A percentile compares a stretch with the other conserved stretches of the same genome.
phyloP scores from a whole-genome alignment of 2,113 vertebrate genomes.

The Cnemophilus loriae region DNA sequence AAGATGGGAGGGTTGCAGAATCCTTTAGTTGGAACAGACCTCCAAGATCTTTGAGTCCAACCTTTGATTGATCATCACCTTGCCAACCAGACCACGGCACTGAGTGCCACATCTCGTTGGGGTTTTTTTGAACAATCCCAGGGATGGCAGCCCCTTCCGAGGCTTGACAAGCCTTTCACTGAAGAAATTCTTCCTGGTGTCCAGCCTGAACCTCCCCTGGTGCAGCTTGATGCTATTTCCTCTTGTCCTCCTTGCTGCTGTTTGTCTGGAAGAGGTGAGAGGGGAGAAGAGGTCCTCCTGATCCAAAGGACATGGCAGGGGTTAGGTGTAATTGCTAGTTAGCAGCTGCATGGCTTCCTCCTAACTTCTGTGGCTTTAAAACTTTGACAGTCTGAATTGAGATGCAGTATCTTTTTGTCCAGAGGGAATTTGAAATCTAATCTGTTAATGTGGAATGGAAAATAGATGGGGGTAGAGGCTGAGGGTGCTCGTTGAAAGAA shows the following conservation, averaged over 20 bases:
- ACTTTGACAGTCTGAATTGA: not conserved
- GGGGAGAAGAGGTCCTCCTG: not conserved
- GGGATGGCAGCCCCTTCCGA: not conserved
- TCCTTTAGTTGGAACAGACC: not conserved
- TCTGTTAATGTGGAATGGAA: not conserved
- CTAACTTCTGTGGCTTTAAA: not conserved
- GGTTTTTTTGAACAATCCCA: accelerated
- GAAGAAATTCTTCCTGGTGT: not conserved
- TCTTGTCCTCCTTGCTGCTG: not conserved
- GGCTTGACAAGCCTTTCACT: not conserved
- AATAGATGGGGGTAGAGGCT: not conserved
- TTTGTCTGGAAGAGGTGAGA: not conserved
- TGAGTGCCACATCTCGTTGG: not conserved
- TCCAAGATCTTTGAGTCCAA: not conserved
- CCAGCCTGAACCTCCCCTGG: not conserved
- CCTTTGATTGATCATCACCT: not conserved
- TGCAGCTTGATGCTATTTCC: not conserved
- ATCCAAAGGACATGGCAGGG: not conserved
- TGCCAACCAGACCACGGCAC: not conserved
- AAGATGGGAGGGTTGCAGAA: not conserved
- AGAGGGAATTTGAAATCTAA: not conserved
- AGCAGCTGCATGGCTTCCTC: not conserved
- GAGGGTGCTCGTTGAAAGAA: not conserved
- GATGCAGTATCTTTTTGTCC: not conserved
- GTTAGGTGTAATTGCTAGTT: not conserved